These are phyloP conservation scores for Syrphus vitripennis DNA, from an alignment of 2,888 invertebrate species.

Conservation along the genomic window DNA sequence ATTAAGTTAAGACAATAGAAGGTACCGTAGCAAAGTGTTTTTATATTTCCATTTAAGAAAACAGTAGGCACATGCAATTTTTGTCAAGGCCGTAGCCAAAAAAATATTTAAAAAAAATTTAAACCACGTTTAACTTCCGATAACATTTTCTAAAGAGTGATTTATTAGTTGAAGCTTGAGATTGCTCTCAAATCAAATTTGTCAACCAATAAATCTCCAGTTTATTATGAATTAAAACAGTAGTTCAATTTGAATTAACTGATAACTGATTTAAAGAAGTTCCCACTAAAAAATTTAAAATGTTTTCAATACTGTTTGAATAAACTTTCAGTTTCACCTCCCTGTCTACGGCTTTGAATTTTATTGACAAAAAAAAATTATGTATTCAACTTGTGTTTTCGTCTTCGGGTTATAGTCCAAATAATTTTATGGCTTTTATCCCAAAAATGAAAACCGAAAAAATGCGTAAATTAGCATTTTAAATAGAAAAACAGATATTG, in stretches of 20 bases:
- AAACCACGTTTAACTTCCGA: too few relatives aligned
- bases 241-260: too few relatives aligned
- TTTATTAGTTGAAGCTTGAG: background rate
- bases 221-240: too few relatives aligned
- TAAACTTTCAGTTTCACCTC: background rate
- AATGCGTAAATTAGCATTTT: slow-evolving; percentile 47
- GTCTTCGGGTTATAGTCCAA: background rate
- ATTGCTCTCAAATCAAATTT: background rate
- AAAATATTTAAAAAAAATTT: background rate
- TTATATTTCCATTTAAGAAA: background rate
- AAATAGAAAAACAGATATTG: slow-evolving; percentile 24
- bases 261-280: too few relatives aligned
- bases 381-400: background rate
- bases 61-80: background rate
- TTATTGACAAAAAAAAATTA: background rate
- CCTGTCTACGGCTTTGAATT: background rate
- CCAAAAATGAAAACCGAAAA: background rate
- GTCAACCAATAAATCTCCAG: too few relatives aligned
- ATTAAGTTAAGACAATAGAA: background rate
- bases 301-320: too few relatives aligned
- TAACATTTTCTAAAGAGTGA: too few relatives aligned
- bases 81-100: background rate
- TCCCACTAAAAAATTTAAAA: too few relatives aligned
- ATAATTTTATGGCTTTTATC: slow-evolving; percentile 56
- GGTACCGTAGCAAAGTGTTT: background rate